Evolutionary conservation across 2,888 invertebrate species (phyloP).

Genomic region (Dolichopus griseipennis): DNA sequence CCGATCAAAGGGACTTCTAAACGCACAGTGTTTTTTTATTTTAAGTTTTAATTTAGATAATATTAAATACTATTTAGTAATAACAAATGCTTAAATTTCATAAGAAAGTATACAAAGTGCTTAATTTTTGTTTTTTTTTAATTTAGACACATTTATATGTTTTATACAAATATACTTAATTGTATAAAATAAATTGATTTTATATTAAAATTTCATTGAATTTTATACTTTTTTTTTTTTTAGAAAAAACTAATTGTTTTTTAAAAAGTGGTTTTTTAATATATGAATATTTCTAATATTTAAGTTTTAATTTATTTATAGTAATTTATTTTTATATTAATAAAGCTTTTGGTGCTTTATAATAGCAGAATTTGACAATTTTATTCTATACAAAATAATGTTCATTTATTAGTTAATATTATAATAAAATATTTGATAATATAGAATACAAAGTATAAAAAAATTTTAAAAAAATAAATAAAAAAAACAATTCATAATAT

Average conservation of each 20-base stretch:
- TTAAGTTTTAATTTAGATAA: too few relatives aligned
- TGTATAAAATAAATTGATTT: too few relatives aligned
- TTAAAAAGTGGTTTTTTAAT: too few relatives aligned
- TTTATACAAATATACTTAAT: neutral
- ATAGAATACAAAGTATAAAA: neutral
- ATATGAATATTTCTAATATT: too few relatives aligned
- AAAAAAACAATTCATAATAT: neutral
- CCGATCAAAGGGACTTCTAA: too few relatives aligned
- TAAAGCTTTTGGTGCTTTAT: neutral
- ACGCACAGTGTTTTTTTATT: too few relatives aligned
- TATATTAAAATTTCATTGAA: too few relatives aligned
- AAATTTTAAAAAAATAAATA: neutral
- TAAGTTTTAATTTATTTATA: too few relatives aligned
- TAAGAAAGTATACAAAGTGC: neutral
- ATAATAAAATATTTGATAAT: neutral
- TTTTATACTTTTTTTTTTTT: too few relatives aligned
- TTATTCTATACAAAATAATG: neutral
- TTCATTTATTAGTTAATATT: too few relatives aligned
- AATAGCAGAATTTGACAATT: neutral
- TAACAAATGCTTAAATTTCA: slow-evolving; percentile 1
- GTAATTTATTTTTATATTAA: neutral
- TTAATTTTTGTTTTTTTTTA: neutral
- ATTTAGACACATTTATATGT: neutral
- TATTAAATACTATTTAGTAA: neutral
- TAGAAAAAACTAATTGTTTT: too few relatives aligned